A percentile compares a stretch with the other conserved stretches of the same genome.
These are phyloP conservation scores for Parnassius mnemosyne DNA, from an alignment of 2,888 invertebrate species.

Conservation along the genomic window DNA sequence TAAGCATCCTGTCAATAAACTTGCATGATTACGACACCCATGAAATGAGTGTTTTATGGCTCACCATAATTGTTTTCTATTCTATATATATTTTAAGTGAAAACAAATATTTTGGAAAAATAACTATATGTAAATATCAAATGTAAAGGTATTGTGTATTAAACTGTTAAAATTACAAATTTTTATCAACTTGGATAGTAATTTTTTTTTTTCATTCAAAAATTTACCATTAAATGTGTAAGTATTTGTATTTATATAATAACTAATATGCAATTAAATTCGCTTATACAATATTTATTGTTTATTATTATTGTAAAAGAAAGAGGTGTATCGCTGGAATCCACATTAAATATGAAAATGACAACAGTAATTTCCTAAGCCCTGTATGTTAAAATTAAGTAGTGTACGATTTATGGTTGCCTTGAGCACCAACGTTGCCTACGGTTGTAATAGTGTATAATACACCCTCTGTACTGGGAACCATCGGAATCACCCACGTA, in stretches of 20 bases:
- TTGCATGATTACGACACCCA: constrained; percentile 17
- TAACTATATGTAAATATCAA: constrained; percentile 65
- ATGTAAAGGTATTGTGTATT: constrained; percentile 53
- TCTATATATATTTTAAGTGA: constrained; percentile 40
- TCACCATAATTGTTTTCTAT: constrained; percentile 33
- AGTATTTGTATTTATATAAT: background rate
- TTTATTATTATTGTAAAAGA: background rate
- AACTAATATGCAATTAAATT: constrained; percentile 6
- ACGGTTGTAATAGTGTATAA: too few species aligned
- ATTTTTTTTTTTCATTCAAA: constrained; percentile 25
- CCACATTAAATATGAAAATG: background rate
- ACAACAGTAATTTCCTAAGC: background rate
- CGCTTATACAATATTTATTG: background rate
- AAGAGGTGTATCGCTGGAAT: background rate
- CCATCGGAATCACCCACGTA: too few species aligned
- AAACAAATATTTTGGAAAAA: constrained; percentile 64
- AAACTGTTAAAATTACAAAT: constrained; percentile 65
- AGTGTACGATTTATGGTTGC: background rate
- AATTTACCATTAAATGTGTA: constrained; percentile 15
- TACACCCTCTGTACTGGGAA: too few species aligned
- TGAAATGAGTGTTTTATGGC: constrained; percentile 34
- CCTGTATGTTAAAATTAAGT: background rate
- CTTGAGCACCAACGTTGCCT: background rate
- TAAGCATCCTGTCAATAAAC: background rate
- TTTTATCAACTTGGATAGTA: constrained; percentile 46